Evolutionary conservation across 1,140 invertebrate species (phyloP), one percentile per base, ranked within the genome.

Genomic region (Homalodisca vitripennis): DNA sequence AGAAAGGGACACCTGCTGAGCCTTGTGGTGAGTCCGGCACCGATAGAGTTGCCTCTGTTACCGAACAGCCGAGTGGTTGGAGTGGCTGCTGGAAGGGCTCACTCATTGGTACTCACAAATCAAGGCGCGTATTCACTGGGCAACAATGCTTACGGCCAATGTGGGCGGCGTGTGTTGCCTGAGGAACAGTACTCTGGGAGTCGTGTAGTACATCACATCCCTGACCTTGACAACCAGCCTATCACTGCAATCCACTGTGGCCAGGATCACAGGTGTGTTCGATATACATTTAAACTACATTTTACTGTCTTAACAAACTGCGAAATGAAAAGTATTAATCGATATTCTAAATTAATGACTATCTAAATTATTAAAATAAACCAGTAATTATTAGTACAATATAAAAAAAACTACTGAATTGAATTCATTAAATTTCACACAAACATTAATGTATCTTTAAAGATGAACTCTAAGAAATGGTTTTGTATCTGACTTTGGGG

Each of bases 131-230:
- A 90, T 75, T 87, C 91, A 46, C 79, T 97, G 72, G 97, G 97
- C 20, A 95, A 96, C 77, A 98, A 98, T 85, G 84, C 88, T 0
- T 97, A 93, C 81, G 97, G 97, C 13, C 97, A 98, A 79, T 98
- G 97, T 81, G 95, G 94, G 0, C 81, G 95, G 57, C 82, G 82
- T 67, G 88, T 97, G 73, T 88, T 97, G 73, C 77, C 85, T 24
- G 83, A 90, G 75, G 94, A 98, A 81, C 81, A 90, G 64, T 95
- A 93, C 76, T 80, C 77, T 47, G 83, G 83, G 1, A 90, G 85
- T 71, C 83, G 83, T 74, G 80, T 84, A 2, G 80, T 92, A 29
- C 81, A 93, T 81, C 82, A 87, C 70, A 88, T 95, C 66, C 74
- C 78, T 34, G 74, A 83, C 34, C 80, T 92, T n/a, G 86, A 88